Evolutionary conservation across 2,797 vertebrate species (phyloP).

Genomic region (Leptoclinus maculatus): DNA sequence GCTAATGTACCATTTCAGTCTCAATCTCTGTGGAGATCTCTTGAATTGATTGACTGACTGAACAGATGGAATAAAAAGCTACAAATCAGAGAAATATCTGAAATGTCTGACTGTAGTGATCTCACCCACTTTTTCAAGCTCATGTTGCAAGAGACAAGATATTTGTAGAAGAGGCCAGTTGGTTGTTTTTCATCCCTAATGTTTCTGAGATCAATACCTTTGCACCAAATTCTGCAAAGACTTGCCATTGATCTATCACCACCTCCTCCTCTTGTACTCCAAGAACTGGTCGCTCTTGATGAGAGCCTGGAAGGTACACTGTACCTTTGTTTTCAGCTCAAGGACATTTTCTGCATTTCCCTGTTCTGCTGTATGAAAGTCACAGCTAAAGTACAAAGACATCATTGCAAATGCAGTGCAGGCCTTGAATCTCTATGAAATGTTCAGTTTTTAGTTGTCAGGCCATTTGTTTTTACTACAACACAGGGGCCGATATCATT

Average conservation of each 20-base stretch:
- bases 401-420: conserved; percentile 30
- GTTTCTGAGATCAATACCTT: conserved; percentile 56
- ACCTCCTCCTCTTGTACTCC: conserved; percentile 29
- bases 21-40: conserved; percentile 25
- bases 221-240: conserved; percentile 56
- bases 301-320: conserved; percentile 22
- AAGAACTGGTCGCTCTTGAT: conserved; percentile 25
- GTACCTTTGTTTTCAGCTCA: conserved; percentile 63
- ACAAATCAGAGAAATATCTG: conserved; percentile 28
- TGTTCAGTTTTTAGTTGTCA: conserved; percentile 24
- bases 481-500: conserved; percentile 8
- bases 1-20: conserved; percentile 31
- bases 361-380: conserved; percentile 54
- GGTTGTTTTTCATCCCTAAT: conserved; percentile 38
- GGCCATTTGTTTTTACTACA: conserved; percentile 39
- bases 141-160: conserved; percentile 19
- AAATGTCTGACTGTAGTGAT: conserved; percentile 4
- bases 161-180: conserved; percentile 40
- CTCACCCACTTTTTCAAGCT: conserved; percentile 34
- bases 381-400: conserved; percentile 54
- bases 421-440: conserved; percentile 23
- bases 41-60: conserved; percentile 32
- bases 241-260: conserved; percentile 56
- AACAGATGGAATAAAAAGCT: conserved; percentile 35
- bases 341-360: conserved; percentile 44